These are phyloP conservation scores for Drosophila aldrichi DNA, from an alignment of 2,888 invertebrate species.

Conservation along the genomic window DNA sequence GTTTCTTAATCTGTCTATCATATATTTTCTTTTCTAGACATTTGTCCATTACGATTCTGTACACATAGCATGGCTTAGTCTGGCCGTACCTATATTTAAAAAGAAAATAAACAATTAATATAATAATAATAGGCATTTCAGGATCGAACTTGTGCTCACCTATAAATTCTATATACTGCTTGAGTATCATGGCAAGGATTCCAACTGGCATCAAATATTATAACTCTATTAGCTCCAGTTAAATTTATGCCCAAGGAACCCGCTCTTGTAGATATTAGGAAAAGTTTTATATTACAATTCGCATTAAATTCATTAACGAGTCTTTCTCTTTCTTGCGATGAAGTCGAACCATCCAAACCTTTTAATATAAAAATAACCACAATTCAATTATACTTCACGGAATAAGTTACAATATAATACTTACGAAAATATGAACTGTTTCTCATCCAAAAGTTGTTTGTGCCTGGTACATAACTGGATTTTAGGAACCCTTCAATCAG, in stretches of 20 bases:
- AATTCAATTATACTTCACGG: neutral
- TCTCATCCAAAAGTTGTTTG: conserved; percentile 92
- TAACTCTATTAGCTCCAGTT: conserved; percentile 98
- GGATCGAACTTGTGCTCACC: conserved; percentile 71
- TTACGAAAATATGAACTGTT: conserved; percentile 96
- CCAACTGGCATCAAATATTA: conserved; percentile 99
- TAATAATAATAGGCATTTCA: neutral
- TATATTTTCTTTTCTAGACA: conserved; percentile 99
- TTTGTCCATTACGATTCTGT: conserved; percentile 98
- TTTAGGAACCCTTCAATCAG: conserved; percentile 97
- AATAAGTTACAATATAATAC: conserved; percentile 82
- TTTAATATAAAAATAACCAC: conserved; percentile 16
- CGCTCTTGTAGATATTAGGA: conserved; percentile 98
- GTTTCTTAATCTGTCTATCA: conserved; percentile 98
- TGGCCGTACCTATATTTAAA: conserved; percentile 91
- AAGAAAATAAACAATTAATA: neutral
- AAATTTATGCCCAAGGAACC: conserved; percentile 98
- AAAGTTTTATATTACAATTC: conserved; percentile 93
- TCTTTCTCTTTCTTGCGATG: conserved; percentile 96
- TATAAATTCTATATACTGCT: conserved; percentile 98
- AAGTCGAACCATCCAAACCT: conserved; percentile 98
- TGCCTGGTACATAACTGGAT: conserved; percentile 89
- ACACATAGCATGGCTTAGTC: conserved; percentile 96
- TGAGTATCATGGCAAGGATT: conserved; percentile 99
- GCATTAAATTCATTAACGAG: conserved; percentile 98